phyloP scores from a whole-genome alignment of 1,140 invertebrate species.

The Bombus confusus region DNA sequence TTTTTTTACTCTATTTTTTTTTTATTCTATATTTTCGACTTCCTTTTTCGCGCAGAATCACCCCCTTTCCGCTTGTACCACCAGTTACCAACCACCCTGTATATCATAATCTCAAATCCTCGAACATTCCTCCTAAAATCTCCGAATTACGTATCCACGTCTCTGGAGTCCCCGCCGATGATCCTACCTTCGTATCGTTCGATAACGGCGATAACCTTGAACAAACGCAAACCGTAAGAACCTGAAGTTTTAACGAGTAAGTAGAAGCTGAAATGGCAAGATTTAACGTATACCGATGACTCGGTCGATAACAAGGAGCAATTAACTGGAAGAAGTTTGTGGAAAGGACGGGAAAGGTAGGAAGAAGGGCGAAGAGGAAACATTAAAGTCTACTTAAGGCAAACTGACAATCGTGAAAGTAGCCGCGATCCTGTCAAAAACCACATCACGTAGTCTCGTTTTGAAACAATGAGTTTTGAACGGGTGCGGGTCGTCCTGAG shows the following conservation, averaged over 20 bases:
- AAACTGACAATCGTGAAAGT: conserved; percentile 6
- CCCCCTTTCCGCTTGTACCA: too few species aligned
- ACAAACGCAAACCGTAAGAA: neutral
- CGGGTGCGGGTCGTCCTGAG: conserved; percentile 7
- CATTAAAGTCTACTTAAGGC: neutral
- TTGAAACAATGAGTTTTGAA: conserved; percentile 31
- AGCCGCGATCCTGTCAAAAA: neutral
- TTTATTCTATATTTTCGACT: too few species aligned
- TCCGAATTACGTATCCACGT: neutral
- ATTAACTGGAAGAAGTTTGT: neutral
- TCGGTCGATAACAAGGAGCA: neutral
- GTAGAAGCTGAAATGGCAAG: neutral
- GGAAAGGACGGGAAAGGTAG: neutral
- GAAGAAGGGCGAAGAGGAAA: neutral
- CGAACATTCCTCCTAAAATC: neutral
- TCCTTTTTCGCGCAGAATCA: too few species aligned
- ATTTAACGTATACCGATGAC: neutral
- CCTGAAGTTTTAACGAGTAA: neutral
- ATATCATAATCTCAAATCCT: too few species aligned
- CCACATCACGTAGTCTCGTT: conserved; percentile 25
- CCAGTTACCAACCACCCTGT: too few species aligned
- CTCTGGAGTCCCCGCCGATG: too few species aligned
- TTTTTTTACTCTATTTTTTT: too few species aligned
- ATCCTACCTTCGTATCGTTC: accelerated
- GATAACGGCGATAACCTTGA: neutral